Conservation (phyloP, 2,888 invertebrate genomes). For the Melanophora roralis region DNA sequence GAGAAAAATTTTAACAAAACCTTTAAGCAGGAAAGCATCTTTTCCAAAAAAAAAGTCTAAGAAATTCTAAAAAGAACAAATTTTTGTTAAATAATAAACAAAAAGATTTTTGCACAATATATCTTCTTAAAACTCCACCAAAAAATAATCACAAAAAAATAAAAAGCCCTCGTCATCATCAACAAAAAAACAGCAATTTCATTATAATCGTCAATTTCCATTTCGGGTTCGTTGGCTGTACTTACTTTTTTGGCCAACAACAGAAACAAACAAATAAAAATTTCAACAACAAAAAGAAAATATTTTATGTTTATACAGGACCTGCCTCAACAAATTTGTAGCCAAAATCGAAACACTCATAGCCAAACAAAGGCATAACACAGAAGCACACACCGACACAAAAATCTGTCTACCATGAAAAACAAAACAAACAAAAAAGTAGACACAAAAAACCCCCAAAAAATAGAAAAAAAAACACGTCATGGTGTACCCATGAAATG, state of each 20-base stretch:
- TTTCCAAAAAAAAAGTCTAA: too few relatives aligned
- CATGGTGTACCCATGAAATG: conserved; percentile 40
- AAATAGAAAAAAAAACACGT: conserved; percentile 38
- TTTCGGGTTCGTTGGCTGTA: conserved; percentile 75
- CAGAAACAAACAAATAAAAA: conserved; percentile 26
- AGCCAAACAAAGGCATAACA: conserved; percentile 15
- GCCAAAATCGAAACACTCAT: conserved; percentile 20
- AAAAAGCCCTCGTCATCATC: conserved; percentile 19
- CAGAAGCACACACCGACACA: conserved; percentile 21
- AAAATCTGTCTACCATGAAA: conserved; percentile 13
- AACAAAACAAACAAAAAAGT: conserved; percentile 8
- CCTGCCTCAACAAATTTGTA: conserved; percentile 74
- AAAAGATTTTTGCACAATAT: too few relatives aligned
- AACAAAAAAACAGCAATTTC: conserved; percentile 28
- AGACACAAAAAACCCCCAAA: conserved; percentile 38
- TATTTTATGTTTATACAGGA: conserved; percentile 69
- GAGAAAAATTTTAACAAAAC: too few relatives aligned
- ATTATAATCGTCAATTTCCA: conserved; percentile 50
- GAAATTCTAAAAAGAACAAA: too few relatives aligned
- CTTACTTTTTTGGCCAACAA: conserved; percentile 72
- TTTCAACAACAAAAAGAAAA: conserved; percentile 33
- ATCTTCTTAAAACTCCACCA: conserved; percentile 19
- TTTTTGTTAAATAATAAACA: too few relatives aligned
- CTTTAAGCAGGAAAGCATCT: too few relatives aligned
- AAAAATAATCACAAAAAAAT: conserved; percentile 35